Base-by-base conservation (phyloP, 2,797 vertebrate genomes). In the Tenualosa ilisha region DNA sequence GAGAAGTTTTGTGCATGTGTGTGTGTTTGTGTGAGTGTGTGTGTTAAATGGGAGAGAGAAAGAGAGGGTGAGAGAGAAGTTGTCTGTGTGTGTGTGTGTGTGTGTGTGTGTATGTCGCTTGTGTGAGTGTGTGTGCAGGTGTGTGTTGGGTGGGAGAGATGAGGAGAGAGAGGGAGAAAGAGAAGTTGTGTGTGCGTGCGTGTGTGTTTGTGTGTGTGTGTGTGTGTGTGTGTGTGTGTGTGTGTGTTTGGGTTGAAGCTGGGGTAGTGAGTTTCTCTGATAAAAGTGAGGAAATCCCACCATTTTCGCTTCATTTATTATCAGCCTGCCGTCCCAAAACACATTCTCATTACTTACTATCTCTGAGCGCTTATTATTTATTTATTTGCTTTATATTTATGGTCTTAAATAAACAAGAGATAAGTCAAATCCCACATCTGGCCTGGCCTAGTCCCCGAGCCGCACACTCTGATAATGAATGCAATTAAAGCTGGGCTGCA, bases 401-500 rank as follows among this genome's bases (percentile, higher is more conserved):
- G 92, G 92, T 94, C 92, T 92, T 91, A 93, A 84, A 94, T 94
- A 95, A 95, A 95, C 93, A 94, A 90, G 92, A 91, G 94, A 94
- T 95, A 95, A 94, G 91, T 92, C 89, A 93, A 94, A 94, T 94
- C 93, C 94, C 93, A 85, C 92, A 94, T 95, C 93, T 92, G 89
- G 84, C 37, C 83, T 88, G 92, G 93, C 93, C 92, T 93, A 93
- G 93, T 91, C 92, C 90, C 91, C 89, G 92, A 93, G 92, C 93
- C 94, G 93, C 90, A 91, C 91, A 91, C 92, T 93, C 93, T 93
- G 94, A 95, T 95, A 95, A 95, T 95, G 93, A 94, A 94, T 93
- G 93, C 93, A 95, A 96, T 96, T 95, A 95, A 94, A 91, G 91
- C 85, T 89, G 37, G 4, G 68, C 31, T 75, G 68, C 68, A 75